Conservation (phyloP, 2,113 vertebrate genomes). For the Ochotona princeps region DNA sequence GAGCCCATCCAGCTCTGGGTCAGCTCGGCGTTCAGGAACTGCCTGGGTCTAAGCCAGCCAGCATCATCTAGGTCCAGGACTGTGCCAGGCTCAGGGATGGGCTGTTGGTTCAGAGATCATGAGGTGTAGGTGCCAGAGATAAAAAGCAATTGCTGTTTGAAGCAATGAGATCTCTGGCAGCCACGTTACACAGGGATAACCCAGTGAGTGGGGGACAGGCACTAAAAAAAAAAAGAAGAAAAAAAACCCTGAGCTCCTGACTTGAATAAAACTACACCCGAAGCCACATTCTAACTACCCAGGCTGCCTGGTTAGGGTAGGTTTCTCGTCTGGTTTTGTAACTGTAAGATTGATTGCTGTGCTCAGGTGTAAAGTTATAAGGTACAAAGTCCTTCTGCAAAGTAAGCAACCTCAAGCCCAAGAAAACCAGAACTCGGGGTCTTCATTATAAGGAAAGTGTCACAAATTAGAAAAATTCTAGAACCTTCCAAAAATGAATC, state of each 20-base stretch:
- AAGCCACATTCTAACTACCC: neutral
- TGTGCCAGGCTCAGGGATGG: neutral
- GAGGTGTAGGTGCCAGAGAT: neutral
- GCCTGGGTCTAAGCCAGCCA: neutral
- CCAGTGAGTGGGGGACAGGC: neutral
- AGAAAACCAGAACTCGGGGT: neutral
- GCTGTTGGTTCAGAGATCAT: neutral
- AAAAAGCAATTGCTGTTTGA: neutral
- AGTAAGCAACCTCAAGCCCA: neutral
- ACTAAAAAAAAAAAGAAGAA: neutral
- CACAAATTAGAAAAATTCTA: too few relatives aligned
- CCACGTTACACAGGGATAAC: neutral
- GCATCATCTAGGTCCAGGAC: neutral
- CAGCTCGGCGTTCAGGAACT: neutral
- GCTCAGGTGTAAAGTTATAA: neutral
- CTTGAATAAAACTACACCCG: neutral
- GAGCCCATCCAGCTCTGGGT: neutral
- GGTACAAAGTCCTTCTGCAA: slow-evolving; percentile 41
- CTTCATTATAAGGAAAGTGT: neutral
- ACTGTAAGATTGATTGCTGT: slow-evolving; percentile 23
- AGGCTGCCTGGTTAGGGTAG: neutral
- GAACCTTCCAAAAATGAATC: too few relatives aligned
- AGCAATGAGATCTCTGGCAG: neutral
- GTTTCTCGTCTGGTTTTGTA: neutral
- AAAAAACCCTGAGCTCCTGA: neutral